Evolutionary conservation across 2,797 vertebrate species (phyloP).

Genomic region (Myripristis jacobus): DNA sequence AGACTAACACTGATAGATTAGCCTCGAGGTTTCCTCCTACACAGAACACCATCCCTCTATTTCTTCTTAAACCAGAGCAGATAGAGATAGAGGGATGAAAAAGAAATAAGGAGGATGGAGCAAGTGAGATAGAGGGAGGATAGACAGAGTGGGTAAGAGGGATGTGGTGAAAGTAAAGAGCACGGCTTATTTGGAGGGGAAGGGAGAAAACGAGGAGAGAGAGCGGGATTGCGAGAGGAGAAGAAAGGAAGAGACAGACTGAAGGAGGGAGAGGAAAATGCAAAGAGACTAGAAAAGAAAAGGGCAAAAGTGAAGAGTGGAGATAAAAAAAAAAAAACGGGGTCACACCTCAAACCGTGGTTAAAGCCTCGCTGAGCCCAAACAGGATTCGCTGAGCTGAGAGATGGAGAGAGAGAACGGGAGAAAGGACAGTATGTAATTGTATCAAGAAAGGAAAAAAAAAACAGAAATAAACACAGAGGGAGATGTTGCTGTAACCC

Average conservation of each 20-base stretch:
- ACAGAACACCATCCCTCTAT: conserved; percentile 43
- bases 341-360: conserved; percentile 34
- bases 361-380: conserved; percentile 23
- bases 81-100: conserved; percentile 11
- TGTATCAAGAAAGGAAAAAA: conserved; percentile 27
- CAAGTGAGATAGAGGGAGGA: not conserved
- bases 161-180: no score
- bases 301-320: not conserved
- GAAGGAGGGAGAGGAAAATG: conserved; percentile 24
- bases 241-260: not conserved
- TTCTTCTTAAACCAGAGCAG: conserved; percentile 19
- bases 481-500: conserved; percentile 48
- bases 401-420: conserved; percentile 3
- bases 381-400: conserved; percentile 36
- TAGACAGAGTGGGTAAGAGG: no score
- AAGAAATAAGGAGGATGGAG: not conserved
- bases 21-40: conserved; percentile 55
- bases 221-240: no score
- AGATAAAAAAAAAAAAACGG: conserved; percentile 33
- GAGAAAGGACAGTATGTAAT: conserved; percentile 35
- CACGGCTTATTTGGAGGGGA: no score
- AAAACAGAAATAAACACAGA: not conserved
- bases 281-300: conserved; percentile 28
- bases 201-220: no score
- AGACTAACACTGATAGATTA: conserved; percentile 56